These are phyloP conservation scores for Caradrina clavipalpis DNA, from an alignment of 2,888 invertebrate species.

Conservation along the genomic window DNA sequence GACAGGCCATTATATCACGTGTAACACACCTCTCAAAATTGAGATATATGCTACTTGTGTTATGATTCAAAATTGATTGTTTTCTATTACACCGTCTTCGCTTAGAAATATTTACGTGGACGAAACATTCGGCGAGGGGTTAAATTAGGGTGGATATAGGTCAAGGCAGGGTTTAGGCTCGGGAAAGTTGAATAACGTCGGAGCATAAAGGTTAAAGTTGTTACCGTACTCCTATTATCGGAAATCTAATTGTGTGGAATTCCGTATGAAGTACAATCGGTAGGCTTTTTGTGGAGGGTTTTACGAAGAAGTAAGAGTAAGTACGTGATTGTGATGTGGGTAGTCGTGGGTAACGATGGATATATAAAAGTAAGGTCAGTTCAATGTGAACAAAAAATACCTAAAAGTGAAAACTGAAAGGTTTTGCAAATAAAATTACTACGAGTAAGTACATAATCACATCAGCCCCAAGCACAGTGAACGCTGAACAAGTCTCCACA, in stretches of 20 bases:
- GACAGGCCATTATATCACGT: constrained; percentile 36
- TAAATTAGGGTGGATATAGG: constrained; percentile 75
- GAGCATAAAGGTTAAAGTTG: constrained; percentile 61
- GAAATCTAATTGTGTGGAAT: constrained; percentile 62
- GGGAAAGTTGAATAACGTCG: constrained; percentile 68
- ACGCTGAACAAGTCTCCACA: too few species aligned
- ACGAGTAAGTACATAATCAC: too few species aligned
- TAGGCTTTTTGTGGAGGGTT: constrained; percentile 8
- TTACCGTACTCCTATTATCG: constrained; percentile 56
- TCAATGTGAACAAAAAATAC: neutral
- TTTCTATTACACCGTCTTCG: constrained; percentile 29
- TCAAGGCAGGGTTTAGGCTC: constrained; percentile 76
- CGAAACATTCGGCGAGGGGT: constrained; percentile 67
- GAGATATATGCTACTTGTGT: constrained; percentile 22
- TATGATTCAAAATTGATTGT: constrained; percentile 56
- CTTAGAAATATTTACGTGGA: constrained; percentile 64
- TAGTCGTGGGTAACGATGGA: constrained; percentile 1
- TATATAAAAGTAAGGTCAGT: constrained; percentile 6
- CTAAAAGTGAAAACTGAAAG: too few species aligned
- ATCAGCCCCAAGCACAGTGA: too few species aligned
- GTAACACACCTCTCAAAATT: constrained; percentile 19
- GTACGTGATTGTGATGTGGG: neutral
- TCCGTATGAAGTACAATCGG: constrained; percentile 46
- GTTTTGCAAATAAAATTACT: too few species aligned
- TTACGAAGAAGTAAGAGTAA: neutral